phyloP scores from a whole-genome alignment of 35 echinoderm and acorn worm genomes.

The Lytechinus variegatus region DNA sequence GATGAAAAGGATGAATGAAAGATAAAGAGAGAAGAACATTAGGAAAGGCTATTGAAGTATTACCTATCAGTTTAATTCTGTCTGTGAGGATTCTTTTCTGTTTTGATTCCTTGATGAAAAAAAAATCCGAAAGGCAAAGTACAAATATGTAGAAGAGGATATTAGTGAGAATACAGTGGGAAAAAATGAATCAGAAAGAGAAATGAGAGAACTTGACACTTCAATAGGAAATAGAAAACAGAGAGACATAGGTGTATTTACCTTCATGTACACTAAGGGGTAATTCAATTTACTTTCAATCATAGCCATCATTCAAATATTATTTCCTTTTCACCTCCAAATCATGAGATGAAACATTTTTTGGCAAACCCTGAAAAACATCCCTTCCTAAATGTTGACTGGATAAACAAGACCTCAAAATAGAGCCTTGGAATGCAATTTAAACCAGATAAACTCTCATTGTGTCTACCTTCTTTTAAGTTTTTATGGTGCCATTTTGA shows the following conservation, averaged over 20 bases:
- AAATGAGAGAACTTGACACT: neutral
- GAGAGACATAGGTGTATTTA: neutral
- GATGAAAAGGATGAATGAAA: too few species aligned
- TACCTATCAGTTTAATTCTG: too few species aligned
- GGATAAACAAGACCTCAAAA: neutral
- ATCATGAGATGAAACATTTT: neutral
- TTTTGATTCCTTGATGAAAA: too few species aligned
- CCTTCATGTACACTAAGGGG: neutral
- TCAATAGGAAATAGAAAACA: neutral
- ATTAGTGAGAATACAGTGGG: too few species aligned
- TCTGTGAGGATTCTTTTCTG: too few species aligned
- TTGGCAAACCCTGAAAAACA: neutral
- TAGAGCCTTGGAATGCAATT: neutral
- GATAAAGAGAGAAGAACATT: too few species aligned
- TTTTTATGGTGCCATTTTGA: neutral
- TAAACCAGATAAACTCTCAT: neutral
- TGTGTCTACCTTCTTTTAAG: neutral
- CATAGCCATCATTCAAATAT: neutral
- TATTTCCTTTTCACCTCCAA: neutral
- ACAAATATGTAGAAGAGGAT: too few species aligned
- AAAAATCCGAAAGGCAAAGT: too few species aligned
- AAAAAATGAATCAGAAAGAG: neutral
- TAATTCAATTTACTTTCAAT: slow-evolving; percentile 15
- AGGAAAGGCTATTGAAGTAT: too few species aligned
- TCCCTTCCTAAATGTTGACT: neutral